Base-by-base conservation (phyloP, 1,140 invertebrate genomes). In the Coelopa frigida region DNA sequence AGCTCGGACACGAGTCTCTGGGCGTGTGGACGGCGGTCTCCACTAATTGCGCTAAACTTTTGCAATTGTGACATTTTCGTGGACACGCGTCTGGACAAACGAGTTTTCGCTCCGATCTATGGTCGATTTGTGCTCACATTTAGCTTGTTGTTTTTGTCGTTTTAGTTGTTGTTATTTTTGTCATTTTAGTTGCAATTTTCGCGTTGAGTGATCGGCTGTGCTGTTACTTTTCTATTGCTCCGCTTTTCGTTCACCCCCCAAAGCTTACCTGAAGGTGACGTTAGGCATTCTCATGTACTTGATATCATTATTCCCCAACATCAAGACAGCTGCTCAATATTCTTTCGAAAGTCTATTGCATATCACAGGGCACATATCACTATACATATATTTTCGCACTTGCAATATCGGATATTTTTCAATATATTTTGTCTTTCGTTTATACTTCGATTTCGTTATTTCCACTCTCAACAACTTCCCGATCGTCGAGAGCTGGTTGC, bases 261-360 rank as follows among this genome's bases (percentile, higher is more conserved):
- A 29, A 8, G n/a, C 12, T 44, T 39, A 58, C 56, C 56, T 54
- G 38, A 58, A 58, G 20, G 56, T 58, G 29, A 58, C 56, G 8
- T 54, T 49, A 32, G 56, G 56, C 56, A 58, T 58, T 51, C 52
- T 49, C 41, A 33, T 35, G 50, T 58, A 58, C 51, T 42, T 47
- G 7, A 58, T 36, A 33, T 35, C 37, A 22, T 21, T 11, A 18
- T 32, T 18, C 2, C 33, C 11, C 10, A 50, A 8, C 54, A 56
- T 57, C 39, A 38, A 20, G 10, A 21, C 8, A 21, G 11, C 21
- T 22, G 24, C 21, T 15, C 39, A 24, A 11, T 41, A 24, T n/a
- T n/a, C n/a, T n/a, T n/a, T n/a, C n/a, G n/a, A n/a, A n/a, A n/a
- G n/a, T n/a, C n/a, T n/a, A n/a, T n/a, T n/a, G n/a, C n/a, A n/a